Percentiles rank a stretch among this genome's conserved stretches.
These are phyloP conservation scores for Protaetia brevitarsis DNA, from an alignment of 1,140 invertebrate genomes.

Conservation along the genomic window DNA sequence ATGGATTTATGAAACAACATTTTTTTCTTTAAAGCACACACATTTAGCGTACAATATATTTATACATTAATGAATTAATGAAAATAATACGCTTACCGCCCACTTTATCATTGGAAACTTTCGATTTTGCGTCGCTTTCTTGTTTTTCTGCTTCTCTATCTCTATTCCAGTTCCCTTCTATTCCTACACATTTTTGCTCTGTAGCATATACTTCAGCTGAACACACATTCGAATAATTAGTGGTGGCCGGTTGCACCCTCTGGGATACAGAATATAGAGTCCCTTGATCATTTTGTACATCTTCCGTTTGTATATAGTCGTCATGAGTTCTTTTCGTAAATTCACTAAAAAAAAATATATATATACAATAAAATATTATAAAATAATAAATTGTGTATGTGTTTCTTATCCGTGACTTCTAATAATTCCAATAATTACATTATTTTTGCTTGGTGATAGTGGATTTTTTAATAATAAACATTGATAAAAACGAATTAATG, in stretches of 20 bases:
- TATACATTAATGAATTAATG: too few relatives aligned
- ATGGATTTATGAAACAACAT: too few relatives aligned
- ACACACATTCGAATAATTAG: constrained; percentile 41
- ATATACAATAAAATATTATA: not conserved
- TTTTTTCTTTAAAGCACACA: too few relatives aligned
- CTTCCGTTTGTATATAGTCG: constrained; percentile 38
- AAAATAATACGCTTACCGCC: constrained; percentile 36
- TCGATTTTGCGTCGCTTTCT: constrained; percentile 1
- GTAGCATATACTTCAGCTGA: constrained; percentile 25
- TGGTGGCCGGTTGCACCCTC: constrained; percentile 36
- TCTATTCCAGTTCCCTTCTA: constrained; percentile 36
- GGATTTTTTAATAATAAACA: too few relatives aligned
- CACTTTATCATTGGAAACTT: constrained; percentile 38
- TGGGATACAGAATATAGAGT: constrained; percentile 45
- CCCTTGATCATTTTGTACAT: constrained; percentile 36
- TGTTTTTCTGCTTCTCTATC: constrained; percentile 15
- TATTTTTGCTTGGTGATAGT: too few relatives aligned
- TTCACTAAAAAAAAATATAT: not conserved
- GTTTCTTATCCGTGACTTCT: too few relatives aligned
- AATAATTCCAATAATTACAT: not conserved
- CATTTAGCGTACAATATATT: too few relatives aligned
- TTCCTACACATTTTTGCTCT: constrained; percentile 28
- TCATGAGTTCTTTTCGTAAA: constrained; percentile 27
- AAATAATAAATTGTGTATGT: not conserved
- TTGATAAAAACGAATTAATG: too few relatives aligned